phyloP scores from a whole-genome alignment of 2,797 vertebrate species.

The Scarus forsteni region DNA sequence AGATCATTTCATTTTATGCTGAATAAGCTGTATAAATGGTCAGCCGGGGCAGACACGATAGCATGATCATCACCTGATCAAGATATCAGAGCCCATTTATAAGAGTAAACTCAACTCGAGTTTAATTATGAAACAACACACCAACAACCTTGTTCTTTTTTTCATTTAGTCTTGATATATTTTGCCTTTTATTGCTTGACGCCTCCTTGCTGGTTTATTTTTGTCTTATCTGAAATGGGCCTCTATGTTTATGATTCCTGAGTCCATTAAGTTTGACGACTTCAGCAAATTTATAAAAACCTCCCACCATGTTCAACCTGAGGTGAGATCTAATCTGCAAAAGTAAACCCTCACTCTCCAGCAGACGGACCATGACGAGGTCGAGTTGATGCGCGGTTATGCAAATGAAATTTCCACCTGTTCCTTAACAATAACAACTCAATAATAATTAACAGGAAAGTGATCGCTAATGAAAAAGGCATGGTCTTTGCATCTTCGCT shows the following conservation, averaged over 20 bases:
- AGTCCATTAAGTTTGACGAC: slow-evolving; percentile 22
- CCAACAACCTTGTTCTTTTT: neutral
- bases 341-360: slow-evolving; percentile 10
- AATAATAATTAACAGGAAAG: slow-evolving; percentile 50
- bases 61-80: slow-evolving; percentile 4
- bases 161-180: neutral
- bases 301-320: slow-evolving; percentile 6
- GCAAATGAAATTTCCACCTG: slow-evolving; percentile 30
- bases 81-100: slow-evolving; percentile 23
- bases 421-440: slow-evolving; percentile 54
- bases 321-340: slow-evolving; percentile 19
- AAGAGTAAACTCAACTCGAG: slow-evolving; percentile 15
- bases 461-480: slow-evolving; percentile 46
- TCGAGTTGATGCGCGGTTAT: slow-evolving; percentile 24
- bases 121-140: neutral
- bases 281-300: slow-evolving; percentile 22
- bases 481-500: slow-evolving; percentile 26
- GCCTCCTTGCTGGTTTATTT: neutral
- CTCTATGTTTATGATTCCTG: neutral
- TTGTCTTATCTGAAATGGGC: slow-evolving; percentile 3
- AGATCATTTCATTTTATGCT: slow-evolving; percentile 16
- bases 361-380: neutral
- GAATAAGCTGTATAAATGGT: slow-evolving; percentile 21
- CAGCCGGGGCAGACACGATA: slow-evolving; percentile 19
- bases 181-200: slow-evolving; percentile 1